A percentile compares a stretch with the other conserved stretches of the same genome.
Conservation (phyloP, 1,140 invertebrate species). For the Cardiocondyla obscurior region DNA sequence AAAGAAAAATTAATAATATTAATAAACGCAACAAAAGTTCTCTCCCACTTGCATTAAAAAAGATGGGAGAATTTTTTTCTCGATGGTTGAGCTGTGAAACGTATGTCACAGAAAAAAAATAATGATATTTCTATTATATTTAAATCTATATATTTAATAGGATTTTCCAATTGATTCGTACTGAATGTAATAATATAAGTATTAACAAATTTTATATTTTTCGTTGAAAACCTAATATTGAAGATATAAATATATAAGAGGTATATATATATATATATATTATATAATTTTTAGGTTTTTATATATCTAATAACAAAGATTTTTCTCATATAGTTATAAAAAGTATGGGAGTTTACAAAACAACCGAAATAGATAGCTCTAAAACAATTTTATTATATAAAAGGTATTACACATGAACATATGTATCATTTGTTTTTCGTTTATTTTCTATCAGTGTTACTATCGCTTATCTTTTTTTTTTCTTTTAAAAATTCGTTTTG, state of each 20-base stretch:
- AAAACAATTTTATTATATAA: constrained; percentile 44
- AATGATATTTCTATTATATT: constrained; percentile 78
- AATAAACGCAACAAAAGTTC: constrained; percentile 71
- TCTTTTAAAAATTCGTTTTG: constrained; percentile 22
- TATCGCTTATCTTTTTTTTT: not conserved
- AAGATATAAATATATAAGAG: constrained; percentile 61
- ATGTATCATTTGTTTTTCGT: not conserved
- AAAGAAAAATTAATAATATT: constrained; percentile 64
- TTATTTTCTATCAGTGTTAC: constrained; percentile 2
- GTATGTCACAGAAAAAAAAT: constrained; percentile 72
- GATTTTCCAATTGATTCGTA: constrained; percentile 78
- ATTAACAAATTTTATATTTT: constrained; percentile 78
- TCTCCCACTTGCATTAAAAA: constrained; percentile 55
- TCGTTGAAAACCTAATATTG: constrained; percentile 66
- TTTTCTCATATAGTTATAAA: constrained; percentile 60
- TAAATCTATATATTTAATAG: constrained; percentile 77
- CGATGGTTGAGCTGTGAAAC: constrained; percentile 69
- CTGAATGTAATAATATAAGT: constrained; percentile 76
- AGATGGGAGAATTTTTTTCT: constrained; percentile 57
- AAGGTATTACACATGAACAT: constrained; percentile 31
- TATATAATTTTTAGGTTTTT: constrained; percentile 69
- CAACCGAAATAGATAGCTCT: constrained; percentile 39
- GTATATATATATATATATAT: constrained; percentile 54
- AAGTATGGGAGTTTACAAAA: constrained; percentile 32
- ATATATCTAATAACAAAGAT: constrained; percentile 67